Evolutionary conservation across 1,140 invertebrate genomes (phyloP).

Genomic region (Leptopilina boulardi): DNA sequence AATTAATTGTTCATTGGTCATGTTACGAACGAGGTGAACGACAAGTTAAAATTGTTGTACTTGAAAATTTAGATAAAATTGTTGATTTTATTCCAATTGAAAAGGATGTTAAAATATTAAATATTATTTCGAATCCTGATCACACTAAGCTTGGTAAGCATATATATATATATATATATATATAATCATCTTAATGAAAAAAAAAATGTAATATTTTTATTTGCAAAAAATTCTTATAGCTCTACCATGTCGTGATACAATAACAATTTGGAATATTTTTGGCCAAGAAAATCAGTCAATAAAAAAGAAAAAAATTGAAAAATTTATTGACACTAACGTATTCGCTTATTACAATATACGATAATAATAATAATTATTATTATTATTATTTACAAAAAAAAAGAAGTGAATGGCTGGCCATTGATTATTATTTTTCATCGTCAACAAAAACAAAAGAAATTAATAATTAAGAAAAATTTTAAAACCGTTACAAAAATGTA

Average conservation of each 20-base stretch:
- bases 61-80: slow-evolving; percentile 57
- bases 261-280: slow-evolving; percentile 62
- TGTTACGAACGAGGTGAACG: slow-evolving; percentile 40
- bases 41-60: slow-evolving; percentile 51
- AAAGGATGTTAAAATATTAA: slow-evolving; percentile 35
- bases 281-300: slow-evolving; percentile 47
- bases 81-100: slow-evolving; percentile 58
- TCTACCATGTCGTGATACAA: slow-evolving; percentile 36
- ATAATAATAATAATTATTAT: slow-evolving; percentile 16
- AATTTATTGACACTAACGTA: slow-evolving; percentile 2
- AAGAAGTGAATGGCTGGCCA: not conserved
- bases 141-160: slow-evolving; percentile 58
- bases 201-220: too few species aligned
- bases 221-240: slow-evolving; percentile 41
- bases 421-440: not conserved
- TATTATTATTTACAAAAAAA: not conserved
- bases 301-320: slow-evolving; percentile 35
- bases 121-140: slow-evolving; percentile 57
- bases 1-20: slow-evolving; percentile 65
- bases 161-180: too few species aligned
- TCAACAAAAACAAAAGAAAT: not conserved
- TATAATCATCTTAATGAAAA: too few species aligned
- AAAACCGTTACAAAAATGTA: too few species aligned
- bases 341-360: slow-evolving; percentile 42
- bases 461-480: not conserved